These are phyloP conservation scores for Trematomus loennbergii DNA, from an alignment of 2,113 vertebrate genomes.

Conservation along the genomic window DNA sequence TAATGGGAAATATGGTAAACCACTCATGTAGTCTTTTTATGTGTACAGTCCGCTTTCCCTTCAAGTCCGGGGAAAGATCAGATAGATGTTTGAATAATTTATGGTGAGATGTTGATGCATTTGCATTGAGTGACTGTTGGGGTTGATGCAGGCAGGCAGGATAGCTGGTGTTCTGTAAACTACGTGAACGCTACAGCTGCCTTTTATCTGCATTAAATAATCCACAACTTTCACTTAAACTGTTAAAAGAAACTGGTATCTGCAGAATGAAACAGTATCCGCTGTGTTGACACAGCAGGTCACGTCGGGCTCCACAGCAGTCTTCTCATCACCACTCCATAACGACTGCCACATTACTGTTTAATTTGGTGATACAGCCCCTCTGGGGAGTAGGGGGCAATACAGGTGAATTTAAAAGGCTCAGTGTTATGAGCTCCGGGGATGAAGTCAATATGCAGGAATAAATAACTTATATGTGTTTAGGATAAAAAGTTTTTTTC, in stretches of 20 bases:
- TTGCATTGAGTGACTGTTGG: constrained; percentile 41
- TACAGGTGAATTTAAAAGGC: constrained; percentile 44
- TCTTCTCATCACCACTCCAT: constrained; percentile 36
- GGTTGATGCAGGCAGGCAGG: constrained; percentile 40
- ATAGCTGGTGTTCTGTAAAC: constrained; percentile 9
- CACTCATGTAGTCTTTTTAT: background rate
- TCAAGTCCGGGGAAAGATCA: constrained; percentile 47
- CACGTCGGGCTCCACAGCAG: background rate
- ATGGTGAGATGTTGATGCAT: constrained; percentile 54
- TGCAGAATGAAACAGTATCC: constrained; percentile 7
- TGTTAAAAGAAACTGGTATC: constrained; percentile 17
- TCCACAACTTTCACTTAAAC: constrained; percentile 48
- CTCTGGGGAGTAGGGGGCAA: background rate
- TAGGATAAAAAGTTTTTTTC: constrained; percentile 18
- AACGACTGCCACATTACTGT: constrained; percentile 24
- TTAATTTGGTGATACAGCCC: constrained; percentile 40
- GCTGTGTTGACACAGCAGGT: constrained; percentile 39
- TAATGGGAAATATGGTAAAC: constrained; percentile 5
- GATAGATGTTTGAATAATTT: constrained; percentile 66
- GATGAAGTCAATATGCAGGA: constrained; percentile 10
- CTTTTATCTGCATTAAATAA: constrained; percentile 64
- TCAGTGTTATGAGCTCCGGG: constrained; percentile 27
- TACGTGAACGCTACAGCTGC: constrained; percentile 26
- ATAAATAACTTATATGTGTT: constrained; percentile 42
- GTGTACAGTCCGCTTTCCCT: constrained; percentile 35